Conservation (phyloP, 2,888 invertebrate genomes). For the Macaria notata region DNA sequence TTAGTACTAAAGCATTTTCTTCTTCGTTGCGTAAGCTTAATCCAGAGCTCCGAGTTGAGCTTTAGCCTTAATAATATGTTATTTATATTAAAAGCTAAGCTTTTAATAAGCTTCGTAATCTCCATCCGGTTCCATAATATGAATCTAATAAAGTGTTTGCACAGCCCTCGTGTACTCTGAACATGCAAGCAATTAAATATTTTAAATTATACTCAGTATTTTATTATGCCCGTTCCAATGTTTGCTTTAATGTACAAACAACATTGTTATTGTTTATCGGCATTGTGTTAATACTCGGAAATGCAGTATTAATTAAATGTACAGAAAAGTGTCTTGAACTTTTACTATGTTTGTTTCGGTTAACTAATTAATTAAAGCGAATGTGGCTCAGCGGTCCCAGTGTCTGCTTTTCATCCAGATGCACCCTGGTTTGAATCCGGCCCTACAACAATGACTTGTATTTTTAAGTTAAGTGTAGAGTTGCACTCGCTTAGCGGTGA, state of each 20-base stretch:
- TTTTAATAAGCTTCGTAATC: constrained; percentile 24
- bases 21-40: constrained; percentile 16
- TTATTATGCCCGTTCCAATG: constrained; percentile 2
- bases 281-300: no score
- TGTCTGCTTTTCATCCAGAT: no score
- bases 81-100: constrained; percentile 26
- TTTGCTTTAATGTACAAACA: background rate
- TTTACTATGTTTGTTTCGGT: no score
- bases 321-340: no score
- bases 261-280: background rate
- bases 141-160: constrained; percentile 18
- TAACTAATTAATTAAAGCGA: no score
- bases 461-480: no score
- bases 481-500: no score
- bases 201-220: constrained; percentile 13
- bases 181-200: constrained; percentile 22
- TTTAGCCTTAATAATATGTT: constrained; percentile 24
- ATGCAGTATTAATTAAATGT: no score
- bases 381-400: no score
- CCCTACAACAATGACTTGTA: no score
- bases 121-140: constrained; percentile 14
- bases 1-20: constrained; percentile 13
- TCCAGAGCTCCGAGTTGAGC: constrained; percentile 12
- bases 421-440: no score
- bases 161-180: constrained; percentile 16